phyloP scores from a whole-genome alignment of 2,113 vertebrate species.

The Microtus pennsylvanicus region DNA sequence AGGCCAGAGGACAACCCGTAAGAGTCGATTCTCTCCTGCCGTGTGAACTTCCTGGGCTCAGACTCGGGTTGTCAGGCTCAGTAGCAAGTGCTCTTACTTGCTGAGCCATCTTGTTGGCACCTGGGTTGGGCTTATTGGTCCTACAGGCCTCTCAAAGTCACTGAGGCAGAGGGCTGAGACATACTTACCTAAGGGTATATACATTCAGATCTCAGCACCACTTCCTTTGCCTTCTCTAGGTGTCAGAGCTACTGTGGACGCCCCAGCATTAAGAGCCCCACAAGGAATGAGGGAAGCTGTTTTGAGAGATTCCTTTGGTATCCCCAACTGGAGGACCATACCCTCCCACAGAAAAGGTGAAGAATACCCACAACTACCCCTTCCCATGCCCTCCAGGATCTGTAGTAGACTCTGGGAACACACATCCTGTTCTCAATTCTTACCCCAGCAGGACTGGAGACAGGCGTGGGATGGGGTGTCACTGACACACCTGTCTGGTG shows the following conservation, averaged over 20 bases:
- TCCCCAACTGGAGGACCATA: neutral
- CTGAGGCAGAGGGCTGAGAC: neutral
- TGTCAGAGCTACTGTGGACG: neutral
- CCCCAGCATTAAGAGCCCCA: neutral
- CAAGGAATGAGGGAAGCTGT: slow-evolving; percentile 21
- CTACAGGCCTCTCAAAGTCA: neutral
- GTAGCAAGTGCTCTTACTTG: neutral
- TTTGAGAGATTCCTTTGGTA: neutral
- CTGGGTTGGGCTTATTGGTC: neutral
- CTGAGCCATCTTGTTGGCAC: neutral
- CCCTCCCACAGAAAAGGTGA: neutral
- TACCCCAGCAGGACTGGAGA: slow-evolving; percentile 73
- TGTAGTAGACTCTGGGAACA: neutral
- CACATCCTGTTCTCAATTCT: slow-evolving; percentile 38
- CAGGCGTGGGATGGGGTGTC: slow-evolving; percentile 17
- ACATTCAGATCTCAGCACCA: neutral
- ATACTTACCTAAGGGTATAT: neutral
- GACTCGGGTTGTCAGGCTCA: neutral
- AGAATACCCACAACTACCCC: neutral
- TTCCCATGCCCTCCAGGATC: neutral
- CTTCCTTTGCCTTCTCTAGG: neutral
- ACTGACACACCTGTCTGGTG: slow-evolving; percentile 24
- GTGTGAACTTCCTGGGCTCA: neutral
- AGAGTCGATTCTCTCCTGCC: neutral
- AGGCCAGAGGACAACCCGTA: neutral